phyloP scores from a whole-genome alignment of 2,797 vertebrate species.

The Schizopygopsis malacanthus region DNA sequence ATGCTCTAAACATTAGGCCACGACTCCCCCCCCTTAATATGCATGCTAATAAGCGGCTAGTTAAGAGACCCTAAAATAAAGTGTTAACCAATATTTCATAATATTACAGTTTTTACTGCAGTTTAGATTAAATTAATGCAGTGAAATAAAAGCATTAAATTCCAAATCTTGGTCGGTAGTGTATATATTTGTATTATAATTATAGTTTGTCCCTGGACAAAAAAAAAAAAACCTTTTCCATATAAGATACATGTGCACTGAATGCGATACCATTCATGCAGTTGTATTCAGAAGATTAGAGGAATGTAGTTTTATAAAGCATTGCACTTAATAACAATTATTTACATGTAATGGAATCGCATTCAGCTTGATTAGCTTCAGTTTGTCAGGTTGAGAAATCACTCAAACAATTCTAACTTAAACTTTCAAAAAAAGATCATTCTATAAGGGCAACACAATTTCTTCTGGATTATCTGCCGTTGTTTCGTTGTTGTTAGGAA shows the following conservation, averaged over 20 bases:
- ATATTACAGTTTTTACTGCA: not conserved
- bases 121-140: not conserved
- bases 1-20: no score
- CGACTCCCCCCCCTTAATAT: no score
- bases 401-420: not conserved
- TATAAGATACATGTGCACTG: not conserved
- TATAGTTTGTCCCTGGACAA: not conserved
- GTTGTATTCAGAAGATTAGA: not conserved
- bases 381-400: not conserved
- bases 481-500: conserved; percentile 29
- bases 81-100: not conserved
- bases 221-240: not conserved
- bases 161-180: not conserved
- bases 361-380: not conserved
- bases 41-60: no score
- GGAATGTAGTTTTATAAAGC: not conserved
- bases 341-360: not conserved
- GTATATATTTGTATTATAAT: not conserved
- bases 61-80: no score
- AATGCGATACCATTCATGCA: not conserved
- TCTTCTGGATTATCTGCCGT: conserved; percentile 11
- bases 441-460: not conserved
- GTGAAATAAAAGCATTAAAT: not conserved
- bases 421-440: not conserved
- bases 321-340: not conserved